These are phyloP conservation scores for Calliphora vicina DNA, from an alignment of 1,140 invertebrate genomes.

Conservation along the genomic window DNA sequence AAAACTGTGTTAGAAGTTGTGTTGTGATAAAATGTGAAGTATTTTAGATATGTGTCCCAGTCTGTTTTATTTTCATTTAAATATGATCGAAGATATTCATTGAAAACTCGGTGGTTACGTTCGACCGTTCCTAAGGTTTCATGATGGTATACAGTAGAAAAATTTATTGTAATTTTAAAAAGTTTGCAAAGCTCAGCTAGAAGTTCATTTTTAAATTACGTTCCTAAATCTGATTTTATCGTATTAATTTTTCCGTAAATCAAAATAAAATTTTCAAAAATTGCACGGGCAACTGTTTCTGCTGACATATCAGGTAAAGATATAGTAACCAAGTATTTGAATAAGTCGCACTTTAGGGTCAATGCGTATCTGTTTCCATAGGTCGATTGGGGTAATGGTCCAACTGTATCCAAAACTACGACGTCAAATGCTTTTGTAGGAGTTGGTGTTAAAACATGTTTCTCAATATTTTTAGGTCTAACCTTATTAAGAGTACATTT, in stretches of 20 bases:
- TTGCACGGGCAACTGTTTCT: neutral
- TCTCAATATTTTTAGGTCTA: conserved; percentile 9
- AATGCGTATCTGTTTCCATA: neutral
- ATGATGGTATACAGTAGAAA: neutral
- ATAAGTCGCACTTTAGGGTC: conserved; percentile 23
- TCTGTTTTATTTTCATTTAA: conserved; percentile 26
- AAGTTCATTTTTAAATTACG: conserved; percentile 22
- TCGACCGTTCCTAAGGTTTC: neutral
- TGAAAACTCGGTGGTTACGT: neutral
- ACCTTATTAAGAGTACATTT: conserved; percentile 31
- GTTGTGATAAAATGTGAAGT: conserved; percentile 36
- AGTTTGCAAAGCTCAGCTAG: conserved; percentile 9
- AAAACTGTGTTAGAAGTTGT: conserved; percentile 19
- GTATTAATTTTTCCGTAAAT: conserved; percentile 31
- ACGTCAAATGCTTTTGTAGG: neutral
- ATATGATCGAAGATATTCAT: conserved; percentile 20
- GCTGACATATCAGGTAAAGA: neutral
- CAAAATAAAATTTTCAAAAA: conserved; percentile 32
- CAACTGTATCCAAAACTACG: neutral
- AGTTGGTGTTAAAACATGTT: neutral
- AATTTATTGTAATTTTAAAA: conserved; percentile 2
- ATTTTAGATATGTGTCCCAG: conserved; percentile 32
- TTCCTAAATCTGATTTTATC: conserved; percentile 27
- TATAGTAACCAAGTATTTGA: conserved; percentile 35
- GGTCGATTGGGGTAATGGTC: neutral